A percentile compares a stretch with the other conserved stretches of the same genome.
These are phyloP conservation scores for Phortica okadai DNA, from an alignment of 2,888 invertebrate genomes.

Conservation along the genomic window DNA sequence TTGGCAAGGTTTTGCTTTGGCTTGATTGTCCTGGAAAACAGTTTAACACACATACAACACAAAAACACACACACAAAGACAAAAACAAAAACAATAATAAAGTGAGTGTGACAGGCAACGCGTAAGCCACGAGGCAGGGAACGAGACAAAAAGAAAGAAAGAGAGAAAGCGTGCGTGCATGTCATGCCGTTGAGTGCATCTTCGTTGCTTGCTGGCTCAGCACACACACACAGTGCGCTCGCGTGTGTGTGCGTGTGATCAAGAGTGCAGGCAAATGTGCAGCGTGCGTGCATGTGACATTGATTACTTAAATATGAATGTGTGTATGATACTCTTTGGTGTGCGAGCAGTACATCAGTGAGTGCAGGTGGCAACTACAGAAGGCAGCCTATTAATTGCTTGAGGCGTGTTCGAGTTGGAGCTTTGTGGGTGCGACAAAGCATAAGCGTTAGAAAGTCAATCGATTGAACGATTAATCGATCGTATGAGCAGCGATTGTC, in stretches of 20 bases:
- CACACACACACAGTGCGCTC: background rate
- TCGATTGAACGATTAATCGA: background rate
- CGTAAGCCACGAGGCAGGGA: slow-evolving; percentile 17
- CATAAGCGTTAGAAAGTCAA: background rate
- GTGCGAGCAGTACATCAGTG: too few species aligned
- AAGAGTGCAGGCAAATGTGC: too few species aligned
- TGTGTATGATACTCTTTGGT: too few species aligned
- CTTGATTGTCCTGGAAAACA: slow-evolving; percentile 63
- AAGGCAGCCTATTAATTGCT: too few species aligned
- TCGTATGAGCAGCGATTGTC: background rate
- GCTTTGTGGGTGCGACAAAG: background rate
- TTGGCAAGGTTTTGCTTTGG: slow-evolving; percentile 49
- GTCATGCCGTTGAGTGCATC: background rate
- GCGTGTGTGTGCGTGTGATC: background rate
- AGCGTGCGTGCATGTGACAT: too few species aligned
- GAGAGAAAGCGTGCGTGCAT: slow-evolving; percentile 18
- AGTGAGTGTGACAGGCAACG: slow-evolving; percentile 30
- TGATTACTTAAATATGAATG: too few species aligned
- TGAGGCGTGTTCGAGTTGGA: background rate
- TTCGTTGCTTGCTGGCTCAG: background rate
- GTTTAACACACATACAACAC: slow-evolving; percentile 47
- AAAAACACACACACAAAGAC: slow-evolving; percentile 44
- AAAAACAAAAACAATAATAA: slow-evolving; percentile 56
- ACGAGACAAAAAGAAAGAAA: slow-evolving; percentile 3
- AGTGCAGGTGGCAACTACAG: too few species aligned